Evolutionary conservation across 23 tunicate genomes (phyloP).

Genomic region (Diplosoma virens): DNA sequence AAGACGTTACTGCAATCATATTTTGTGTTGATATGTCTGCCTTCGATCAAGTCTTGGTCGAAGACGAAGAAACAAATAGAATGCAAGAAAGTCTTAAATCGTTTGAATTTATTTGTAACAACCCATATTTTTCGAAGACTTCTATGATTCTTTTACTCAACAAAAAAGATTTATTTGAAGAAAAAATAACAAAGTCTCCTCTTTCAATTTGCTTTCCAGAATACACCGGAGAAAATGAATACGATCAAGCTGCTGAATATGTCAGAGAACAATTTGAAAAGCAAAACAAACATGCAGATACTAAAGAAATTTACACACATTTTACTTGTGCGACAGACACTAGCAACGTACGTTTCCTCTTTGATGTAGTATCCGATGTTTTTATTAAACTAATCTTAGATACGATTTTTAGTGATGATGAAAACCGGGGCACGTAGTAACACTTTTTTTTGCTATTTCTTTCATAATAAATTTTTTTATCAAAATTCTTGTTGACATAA

Average conservation of each 20-base stretch:
- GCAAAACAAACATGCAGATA: constrained; percentile 77
- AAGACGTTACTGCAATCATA: constrained; percentile 95
- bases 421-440: too few species aligned
- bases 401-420: constrained; percentile 80
- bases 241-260: constrained; percentile 65
- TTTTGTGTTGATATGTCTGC: constrained; percentile 97
- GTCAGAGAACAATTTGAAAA: constrained; percentile 73
- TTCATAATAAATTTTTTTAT: too few species aligned
- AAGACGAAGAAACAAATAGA: constrained; percentile 94
- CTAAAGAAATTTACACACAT: constrained; percentile 93
- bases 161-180: constrained; percentile 90
- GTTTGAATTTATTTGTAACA: constrained; percentile 92
- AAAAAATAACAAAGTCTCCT: constrained; percentile 77
- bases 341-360: constrained; percentile 81
- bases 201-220: constrained; percentile 84
- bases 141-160: constrained; percentile 93
- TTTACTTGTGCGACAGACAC: constrained; percentile 98
- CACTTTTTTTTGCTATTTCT: too few species aligned
- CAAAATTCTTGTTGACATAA: too few species aligned
- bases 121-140: constrained; percentile 88
- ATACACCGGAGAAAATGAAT: constrained; percentile 74
- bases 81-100: constrained; percentile 90
- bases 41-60: constrained; percentile 86
- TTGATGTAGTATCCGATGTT: constrained; percentile 97
- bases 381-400: constrained; percentile 81